Evolutionary conservation across 2,888 invertebrate genomes (phyloP), one percentile per base, ranked within the genome.

Genomic region (Uloborus plumipes): DNA sequence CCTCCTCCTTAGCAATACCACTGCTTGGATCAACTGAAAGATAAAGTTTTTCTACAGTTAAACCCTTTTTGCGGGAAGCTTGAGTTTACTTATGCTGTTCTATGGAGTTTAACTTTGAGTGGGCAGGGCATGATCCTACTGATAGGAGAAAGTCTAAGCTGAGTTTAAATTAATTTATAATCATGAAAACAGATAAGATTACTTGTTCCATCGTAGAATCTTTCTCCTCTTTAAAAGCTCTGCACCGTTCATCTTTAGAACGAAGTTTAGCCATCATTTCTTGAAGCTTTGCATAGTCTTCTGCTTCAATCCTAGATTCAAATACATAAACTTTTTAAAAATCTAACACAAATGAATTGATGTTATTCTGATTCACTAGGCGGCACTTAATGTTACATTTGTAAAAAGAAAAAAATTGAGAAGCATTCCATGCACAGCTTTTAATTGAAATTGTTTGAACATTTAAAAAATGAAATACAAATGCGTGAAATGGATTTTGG

Each of bases 181-280:
- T 2, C 9, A 2, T n/a, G 58, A 75, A 47, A 13, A 58, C 11
- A 61, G 39, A 39, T 39, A 39, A 39, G 11, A n/a, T 74, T 66
- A 75, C 84, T 64, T 84, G 84, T 71, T 84, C 84, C n/a, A 84
- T 84, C 18, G 74, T 61, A 20, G 84, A 84, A 62, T 59, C 61
- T 47, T 84, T 84, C 61, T 84, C 84, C 59, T 79, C 66, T 26
- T 62, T 70, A 51, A 84, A 84, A n/a, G 84, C 84, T 75, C 74
- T 74, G 20, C 74, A 71, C 31, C 84, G 65, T 55, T 84, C 84
- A 84, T 84, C 84, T 61, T 84, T 84, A 16, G 73, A 73, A 62
- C 79, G 78, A 49, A 84, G 73, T 64, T 84, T 84, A 16, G 78
- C 65, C 78, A 84, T 84, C 84, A 84, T 84, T 75, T 84, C 84